Evolutionary conservation across 2,797 vertebrate species (phyloP), one percentile per base, ranked within the genome.

Genomic region (Thripadectes ignobilis): DNA sequence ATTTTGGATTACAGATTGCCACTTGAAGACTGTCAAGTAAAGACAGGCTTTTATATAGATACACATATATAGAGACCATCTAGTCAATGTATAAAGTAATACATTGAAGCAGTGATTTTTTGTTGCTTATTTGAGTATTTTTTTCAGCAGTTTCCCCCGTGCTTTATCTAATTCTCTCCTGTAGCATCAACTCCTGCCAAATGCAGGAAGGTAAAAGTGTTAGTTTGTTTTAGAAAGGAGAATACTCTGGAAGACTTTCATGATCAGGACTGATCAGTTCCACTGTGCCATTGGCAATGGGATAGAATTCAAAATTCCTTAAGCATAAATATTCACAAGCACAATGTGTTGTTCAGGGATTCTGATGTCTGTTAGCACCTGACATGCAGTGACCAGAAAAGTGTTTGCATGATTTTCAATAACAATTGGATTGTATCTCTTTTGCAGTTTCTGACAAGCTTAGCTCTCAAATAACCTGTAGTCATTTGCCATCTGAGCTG

Each of bases 41-140:
- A 26, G 45, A 24, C 0, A 71, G 32, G 29, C 23, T 72, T 32
- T 36, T 59, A 3, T 23, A 5, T 19, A 7, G 62, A 9, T n/a
- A 45, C 1, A 69, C 6, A 32, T 0, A 7, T 4, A 7, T 36
- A 6, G 2, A 62, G 23, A 22, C n/a, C 10, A n/a, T 49, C 14
- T 63, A 39, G 45, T 48, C 36, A 48, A 32, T 34, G 23, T 41
- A 30, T 27, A 32, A 66, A 48, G 32, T 58, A 45, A 84, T 22
- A 13, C 15, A 54, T 13, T 71, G 68, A 76, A 71, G 30, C 54
- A 62, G 18, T 52, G 54, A 27, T 9, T 4, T 62, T 55, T 80
- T 71, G 20, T 52, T 76, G 6, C 19, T 36, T 55, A 39, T 6
- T 80, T 67, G 29, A 79, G 38, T 8, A 5, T 27, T 23, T 19